Base-by-base conservation (phyloP, 2,113 vertebrate species). In the Scomber japonicus region DNA sequence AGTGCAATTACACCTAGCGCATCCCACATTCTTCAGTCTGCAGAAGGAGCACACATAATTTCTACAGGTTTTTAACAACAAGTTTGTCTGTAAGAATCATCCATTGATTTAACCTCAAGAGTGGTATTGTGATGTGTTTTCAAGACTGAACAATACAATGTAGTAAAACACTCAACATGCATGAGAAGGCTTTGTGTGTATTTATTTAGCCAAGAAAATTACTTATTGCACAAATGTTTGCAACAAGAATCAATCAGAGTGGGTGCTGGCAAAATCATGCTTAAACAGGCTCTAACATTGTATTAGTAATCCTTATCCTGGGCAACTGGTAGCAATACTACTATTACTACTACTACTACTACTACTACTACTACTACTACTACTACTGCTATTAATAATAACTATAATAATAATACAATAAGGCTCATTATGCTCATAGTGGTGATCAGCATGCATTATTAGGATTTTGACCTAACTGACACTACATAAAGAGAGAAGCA, bases 401-500 rank as follows among this genome's bases (percentile, higher is more conserved):
- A 40, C 9, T 9, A 8, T 40, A 40, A 40, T 73, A 56, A 64
- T 50, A 61, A 64, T 75, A 59, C 45, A 74, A 83, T 65, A 31
- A 68, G 70, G 51, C 31, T 64, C 10, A 78, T 83, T 78, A 63
- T 63, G 56, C 24, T 21, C 19, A 24, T 35, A 4, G 4, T 35
- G 31, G 14, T 49, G 19, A 69, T 79, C 57, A 82, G 66, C 65
- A 71, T 35, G 31, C 31, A 35, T 40, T 40, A 35, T 40, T 40
- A 40, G 35, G 35, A 40, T 40, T 40, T 40, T 40, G 9, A 9
- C 11, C 55, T 49, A 31, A 75, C 15, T 21, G 53, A 35, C 35
- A 65, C 35, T 17, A 46, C 35, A 40, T 7, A 40, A 40, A 2
- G 35, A 40, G 35, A 40, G 35, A 40, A 40, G 35, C 5, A 40